These are phyloP conservation scores for Drosophila formosana DNA, from an alignment of 2,888 invertebrate species.

Conservation along the genomic window DNA sequence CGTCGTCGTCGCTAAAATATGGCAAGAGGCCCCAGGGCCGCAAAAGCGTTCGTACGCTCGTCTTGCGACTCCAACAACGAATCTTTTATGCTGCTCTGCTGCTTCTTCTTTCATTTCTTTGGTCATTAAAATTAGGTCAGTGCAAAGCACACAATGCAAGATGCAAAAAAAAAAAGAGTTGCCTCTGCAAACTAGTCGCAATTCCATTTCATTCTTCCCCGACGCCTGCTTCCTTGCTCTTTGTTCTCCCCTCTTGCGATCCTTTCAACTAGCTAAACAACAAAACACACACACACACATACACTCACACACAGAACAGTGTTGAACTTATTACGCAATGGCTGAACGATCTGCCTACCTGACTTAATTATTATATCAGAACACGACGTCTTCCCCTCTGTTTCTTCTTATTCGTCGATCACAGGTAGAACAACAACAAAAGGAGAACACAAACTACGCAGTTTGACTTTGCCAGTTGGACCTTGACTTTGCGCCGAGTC, in stretches of 20 bases:
- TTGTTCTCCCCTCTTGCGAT: conserved; percentile 36
- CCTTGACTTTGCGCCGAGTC: conserved; percentile 54
- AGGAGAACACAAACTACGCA: conserved; percentile 65
- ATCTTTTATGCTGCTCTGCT: neutral
- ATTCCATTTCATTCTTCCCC: conserved; percentile 36
- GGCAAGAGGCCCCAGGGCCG: conserved; percentile 40
- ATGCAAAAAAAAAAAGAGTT: conserved; percentile 11
- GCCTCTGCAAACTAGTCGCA: conserved; percentile 59
- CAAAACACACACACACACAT: conserved; percentile 15
- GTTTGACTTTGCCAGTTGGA: conserved; percentile 60
- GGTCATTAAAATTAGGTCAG: conserved; percentile 78
- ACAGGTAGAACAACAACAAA: conserved; percentile 58
- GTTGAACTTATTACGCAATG: conserved; percentile 74
- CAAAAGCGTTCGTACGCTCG: neutral
- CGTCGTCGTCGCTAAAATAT: conserved; percentile 54
- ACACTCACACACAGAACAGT: conserved; percentile 29
- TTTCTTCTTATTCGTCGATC: conserved; percentile 4
- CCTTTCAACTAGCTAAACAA: conserved; percentile 70
- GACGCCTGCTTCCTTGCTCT: conserved; percentile 34
- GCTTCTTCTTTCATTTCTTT: conserved; percentile 25
- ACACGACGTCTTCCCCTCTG: conserved; percentile 5
- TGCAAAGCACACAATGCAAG: conserved; percentile 49
- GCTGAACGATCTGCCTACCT: conserved; percentile 73
- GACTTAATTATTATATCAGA: conserved; percentile 80
- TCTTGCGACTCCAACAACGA: conserved; percentile 14